These are phyloP conservation scores for Numenius phaeopus DNA, from an alignment of 2,797 vertebrate species.

Conservation along the genomic window DNA sequence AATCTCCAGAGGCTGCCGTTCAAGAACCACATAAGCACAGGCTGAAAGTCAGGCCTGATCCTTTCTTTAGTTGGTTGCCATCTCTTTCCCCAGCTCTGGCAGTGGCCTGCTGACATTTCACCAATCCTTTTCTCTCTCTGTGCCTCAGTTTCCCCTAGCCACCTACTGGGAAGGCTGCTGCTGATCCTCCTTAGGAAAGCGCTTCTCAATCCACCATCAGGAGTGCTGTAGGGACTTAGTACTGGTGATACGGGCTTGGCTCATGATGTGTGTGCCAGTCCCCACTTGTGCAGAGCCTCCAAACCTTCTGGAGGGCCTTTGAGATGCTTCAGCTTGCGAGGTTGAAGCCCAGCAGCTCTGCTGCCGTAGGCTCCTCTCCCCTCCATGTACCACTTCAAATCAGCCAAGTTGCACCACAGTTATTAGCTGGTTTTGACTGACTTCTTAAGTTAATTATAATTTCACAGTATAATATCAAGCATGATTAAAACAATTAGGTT, in stretches of 20 bases:
- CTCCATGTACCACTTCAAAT: neutral
- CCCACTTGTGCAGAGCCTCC: neutral
- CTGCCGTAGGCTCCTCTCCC: neutral
- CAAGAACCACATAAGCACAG: neutral
- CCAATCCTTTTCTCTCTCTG: neutral
- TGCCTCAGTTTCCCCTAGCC: constrained; percentile 27
- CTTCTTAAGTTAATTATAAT: constrained; percentile 73
- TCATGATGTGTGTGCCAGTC: neutral
- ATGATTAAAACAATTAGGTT: constrained; percentile 72
- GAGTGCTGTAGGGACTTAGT: neutral
- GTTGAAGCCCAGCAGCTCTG: neutral
- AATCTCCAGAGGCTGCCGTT: neutral
- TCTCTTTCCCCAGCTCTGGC: neutral
- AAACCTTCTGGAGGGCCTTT: neutral
- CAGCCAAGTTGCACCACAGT: constrained; percentile 15
- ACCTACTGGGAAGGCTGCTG: neutral
- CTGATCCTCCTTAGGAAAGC: neutral
- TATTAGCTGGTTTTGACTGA: constrained; percentile 72
- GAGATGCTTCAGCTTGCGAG: neutral
- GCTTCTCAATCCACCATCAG: neutral
- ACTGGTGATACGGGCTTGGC: rapidly evolving
- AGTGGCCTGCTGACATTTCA: neutral
- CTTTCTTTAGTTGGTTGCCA: neutral
- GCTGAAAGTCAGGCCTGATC: neutral
- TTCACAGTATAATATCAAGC: constrained; percentile 70